These are phyloP conservation scores for Peromyscus nudipes DNA, from an alignment of 2,797 vertebrate species.

Conservation along the genomic window DNA sequence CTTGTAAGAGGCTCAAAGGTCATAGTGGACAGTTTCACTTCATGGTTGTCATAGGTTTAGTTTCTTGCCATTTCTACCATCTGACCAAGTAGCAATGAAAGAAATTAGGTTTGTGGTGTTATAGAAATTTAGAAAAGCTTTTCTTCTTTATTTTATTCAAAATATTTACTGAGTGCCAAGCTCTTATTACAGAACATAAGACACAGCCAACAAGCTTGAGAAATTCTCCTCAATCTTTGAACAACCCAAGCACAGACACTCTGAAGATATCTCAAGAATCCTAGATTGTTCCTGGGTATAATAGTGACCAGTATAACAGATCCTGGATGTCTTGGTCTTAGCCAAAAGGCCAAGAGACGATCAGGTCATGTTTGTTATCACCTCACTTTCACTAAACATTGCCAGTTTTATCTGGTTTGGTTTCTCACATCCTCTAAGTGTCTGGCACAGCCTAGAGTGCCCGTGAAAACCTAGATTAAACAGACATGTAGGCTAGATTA, in stretches of 20 bases:
- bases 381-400: background rate
- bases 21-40: conserved; percentile 18
- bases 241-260: background rate
- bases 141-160: conserved; percentile 64
- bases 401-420: background rate
- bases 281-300: background rate
- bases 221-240: background rate
- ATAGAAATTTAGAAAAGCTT: background rate
- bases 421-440: background rate
- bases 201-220: background rate
- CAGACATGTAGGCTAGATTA: background rate
- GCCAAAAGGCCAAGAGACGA: background rate
- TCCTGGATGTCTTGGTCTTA: background rate
- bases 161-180: conserved; percentile 11
- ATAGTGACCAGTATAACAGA: background rate
- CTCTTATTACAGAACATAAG: background rate
- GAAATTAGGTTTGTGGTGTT: background rate
- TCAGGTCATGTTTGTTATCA: background rate
- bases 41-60: background rate
- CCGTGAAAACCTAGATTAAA: background rate
- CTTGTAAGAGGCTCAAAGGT: conserved; percentile 19
- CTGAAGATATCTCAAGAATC: conserved; percentile 43
- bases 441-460: background rate
- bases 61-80: background rate
- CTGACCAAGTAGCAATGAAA: background rate